phyloP scores from a whole-genome alignment of 1,140 invertebrate species.

The Drosophila kepulauana region DNA sequence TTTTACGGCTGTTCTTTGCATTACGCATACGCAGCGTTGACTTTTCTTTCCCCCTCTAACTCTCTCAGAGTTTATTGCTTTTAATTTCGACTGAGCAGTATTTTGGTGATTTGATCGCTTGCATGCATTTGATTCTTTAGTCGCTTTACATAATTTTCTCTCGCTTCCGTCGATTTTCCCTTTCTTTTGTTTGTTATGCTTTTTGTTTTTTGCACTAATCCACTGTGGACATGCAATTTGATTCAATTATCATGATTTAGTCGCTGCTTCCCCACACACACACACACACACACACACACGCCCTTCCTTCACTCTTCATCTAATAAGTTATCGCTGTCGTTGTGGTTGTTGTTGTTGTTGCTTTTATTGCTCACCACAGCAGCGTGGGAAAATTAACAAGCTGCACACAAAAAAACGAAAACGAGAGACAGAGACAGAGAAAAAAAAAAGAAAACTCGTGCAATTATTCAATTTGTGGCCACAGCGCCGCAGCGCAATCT shows the following conservation, averaged over 20 bases:
- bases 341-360: slow-evolving; percentile 3
- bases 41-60: too few species aligned
- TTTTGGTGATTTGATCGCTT: too few species aligned
- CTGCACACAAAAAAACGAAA: slow-evolving; percentile 17
- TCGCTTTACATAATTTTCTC: neutral
- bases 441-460: slow-evolving; percentile 48
- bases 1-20: too few species aligned
- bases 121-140: too few species aligned
- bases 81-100: too few species aligned
- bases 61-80: too few species aligned
- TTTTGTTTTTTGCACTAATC: slow-evolving; percentile 46
- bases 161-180: neutral
- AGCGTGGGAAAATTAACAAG: slow-evolving; percentile 75
- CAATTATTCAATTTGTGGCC: slow-evolving; percentile 76
- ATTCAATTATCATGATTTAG: slow-evolving; percentile 81
- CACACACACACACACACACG: neutral
- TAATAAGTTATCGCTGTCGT: slow-evolving; percentile 9
- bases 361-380: neutral
- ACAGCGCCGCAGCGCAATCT: slow-evolving; percentile 12
- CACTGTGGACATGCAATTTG: slow-evolving; percentile 76
- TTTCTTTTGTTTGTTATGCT: slow-evolving; percentile 24
- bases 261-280: neutral
- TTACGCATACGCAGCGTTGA: too few species aligned
- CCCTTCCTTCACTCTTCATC: neutral
- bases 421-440: neutral